Conservation (phyloP, 2,797 vertebrate species). For the Lepilemur ruficaudatus region DNA sequence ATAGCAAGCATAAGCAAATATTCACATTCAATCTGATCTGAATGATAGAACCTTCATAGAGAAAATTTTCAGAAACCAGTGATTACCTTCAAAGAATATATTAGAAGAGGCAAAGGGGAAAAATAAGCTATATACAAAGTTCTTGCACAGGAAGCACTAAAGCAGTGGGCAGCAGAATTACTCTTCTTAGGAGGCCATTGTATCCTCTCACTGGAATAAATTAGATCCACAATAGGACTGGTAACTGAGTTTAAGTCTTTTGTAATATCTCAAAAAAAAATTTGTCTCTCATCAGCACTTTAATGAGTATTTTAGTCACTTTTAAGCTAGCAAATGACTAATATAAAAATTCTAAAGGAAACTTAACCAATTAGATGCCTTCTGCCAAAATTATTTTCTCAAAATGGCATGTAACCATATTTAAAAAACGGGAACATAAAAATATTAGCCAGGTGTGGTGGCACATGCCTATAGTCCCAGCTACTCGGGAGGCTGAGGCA, state of each 20-base stretch:
- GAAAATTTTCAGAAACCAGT: neutral
- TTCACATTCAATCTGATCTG: neutral
- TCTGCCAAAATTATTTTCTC: neutral
- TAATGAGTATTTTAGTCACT: no score
- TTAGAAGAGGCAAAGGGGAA: neutral
- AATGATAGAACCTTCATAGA: neutral
- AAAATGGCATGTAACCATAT: neutral
- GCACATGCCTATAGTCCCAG: neutral
- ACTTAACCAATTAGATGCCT: neutral
- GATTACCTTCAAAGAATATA: slow-evolving; percentile 14
- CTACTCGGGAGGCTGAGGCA: neutral
- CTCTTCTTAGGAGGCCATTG: neutral
- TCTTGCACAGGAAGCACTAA: neutral
- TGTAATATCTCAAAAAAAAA: neutral
- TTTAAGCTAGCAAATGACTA: neutral
- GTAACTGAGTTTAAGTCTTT: neutral
- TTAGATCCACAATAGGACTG: neutral
- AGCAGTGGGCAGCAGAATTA: neutral
- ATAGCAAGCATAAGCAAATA: neutral
- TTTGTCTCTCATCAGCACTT: neutral
- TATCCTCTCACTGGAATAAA: neutral
- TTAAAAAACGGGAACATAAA: neutral
- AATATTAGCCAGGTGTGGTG: neutral
- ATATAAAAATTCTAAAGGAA: neutral
- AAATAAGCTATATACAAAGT: neutral